Conservation (phyloP, 2,888 invertebrate species). For the Nysson spinosus region DNA sequence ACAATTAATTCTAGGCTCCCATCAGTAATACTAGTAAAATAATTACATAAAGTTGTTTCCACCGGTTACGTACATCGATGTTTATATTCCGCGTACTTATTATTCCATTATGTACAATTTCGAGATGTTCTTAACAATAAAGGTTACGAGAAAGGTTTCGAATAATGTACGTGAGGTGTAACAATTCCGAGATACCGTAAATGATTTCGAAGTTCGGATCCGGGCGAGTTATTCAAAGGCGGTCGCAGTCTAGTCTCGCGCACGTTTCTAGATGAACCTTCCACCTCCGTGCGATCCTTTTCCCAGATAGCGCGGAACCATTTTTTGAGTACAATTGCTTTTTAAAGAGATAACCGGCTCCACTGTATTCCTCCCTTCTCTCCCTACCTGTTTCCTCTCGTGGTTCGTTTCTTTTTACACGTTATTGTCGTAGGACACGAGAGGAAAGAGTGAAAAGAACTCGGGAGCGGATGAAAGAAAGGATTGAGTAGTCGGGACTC, state of each 20-base stretch:
- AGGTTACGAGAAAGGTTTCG: too few species aligned
- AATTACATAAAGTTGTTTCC: too few species aligned
- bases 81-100: too few species aligned
- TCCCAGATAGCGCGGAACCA: constrained; percentile 58
- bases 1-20: too few species aligned
- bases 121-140: too few species aligned
- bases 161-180: too few species aligned
- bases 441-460: constrained; percentile 70
- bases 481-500: constrained; percentile 74
- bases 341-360: constrained; percentile 60
- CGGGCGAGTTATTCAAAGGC: neutral
- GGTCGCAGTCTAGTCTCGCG: neutral
- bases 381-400: neutral
- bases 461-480: constrained; percentile 70
- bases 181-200: too few species aligned
- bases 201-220: too few species aligned
- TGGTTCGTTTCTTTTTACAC: constrained; percentile 2
- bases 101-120: too few species aligned
- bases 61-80: too few species aligned
- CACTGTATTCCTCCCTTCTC: constrained; percentile 2
- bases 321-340: constrained; percentile 68
- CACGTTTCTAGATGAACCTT: constrained; percentile 15
- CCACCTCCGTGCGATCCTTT: constrained; percentile 49
- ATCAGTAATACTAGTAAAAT: too few species aligned
- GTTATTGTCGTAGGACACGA: constrained; percentile 30